phyloP scores from a whole-genome alignment of 2,888 invertebrate genomes.

The Sicus ferrugineus region DNA sequence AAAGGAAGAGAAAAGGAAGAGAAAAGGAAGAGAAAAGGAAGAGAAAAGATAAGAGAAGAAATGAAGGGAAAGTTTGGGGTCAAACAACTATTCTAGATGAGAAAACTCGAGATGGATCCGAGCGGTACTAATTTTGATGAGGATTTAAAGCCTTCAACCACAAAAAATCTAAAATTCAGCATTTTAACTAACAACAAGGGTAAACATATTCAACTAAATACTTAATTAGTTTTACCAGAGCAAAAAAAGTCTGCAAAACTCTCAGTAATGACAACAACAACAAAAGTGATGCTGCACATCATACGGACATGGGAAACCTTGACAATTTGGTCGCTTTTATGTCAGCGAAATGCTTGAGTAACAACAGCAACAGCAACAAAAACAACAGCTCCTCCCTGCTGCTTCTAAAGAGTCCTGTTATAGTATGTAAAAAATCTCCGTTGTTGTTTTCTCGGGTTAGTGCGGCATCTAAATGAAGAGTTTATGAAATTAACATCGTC shows the following conservation, averaged over 20 bases:
- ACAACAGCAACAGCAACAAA: background rate
- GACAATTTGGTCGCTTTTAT: background rate
- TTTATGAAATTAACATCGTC: conserved; percentile 40
- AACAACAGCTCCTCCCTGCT: background rate
- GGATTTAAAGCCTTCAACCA: too few relatives aligned
- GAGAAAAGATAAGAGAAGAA: background rate
- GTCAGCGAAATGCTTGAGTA: background rate
- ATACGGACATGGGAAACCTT: background rate
- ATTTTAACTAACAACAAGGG: background rate
- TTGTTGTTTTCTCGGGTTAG: background rate
- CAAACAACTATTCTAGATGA: too few relatives aligned
- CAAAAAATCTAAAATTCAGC: background rate
- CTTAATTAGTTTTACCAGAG: too few relatives aligned
- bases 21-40: background rate
- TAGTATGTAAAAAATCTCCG: background rate
- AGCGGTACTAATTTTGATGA: too few relatives aligned
- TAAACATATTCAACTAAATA: background rate
- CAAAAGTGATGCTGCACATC: conserved; percentile 3
- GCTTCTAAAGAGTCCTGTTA: background rate
- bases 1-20: background rate
- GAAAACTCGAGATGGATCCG: too few relatives aligned
- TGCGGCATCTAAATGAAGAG: conserved; percentile 32
- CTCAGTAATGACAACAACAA: too few relatives aligned
- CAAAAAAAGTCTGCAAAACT: too few relatives aligned
- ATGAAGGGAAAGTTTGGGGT: background rate